Percentiles rank a stretch among this genome's conserved stretches.
phyloP scores from a whole-genome alignment of 2,888 invertebrate species.

The Dorcus hopei region DNA sequence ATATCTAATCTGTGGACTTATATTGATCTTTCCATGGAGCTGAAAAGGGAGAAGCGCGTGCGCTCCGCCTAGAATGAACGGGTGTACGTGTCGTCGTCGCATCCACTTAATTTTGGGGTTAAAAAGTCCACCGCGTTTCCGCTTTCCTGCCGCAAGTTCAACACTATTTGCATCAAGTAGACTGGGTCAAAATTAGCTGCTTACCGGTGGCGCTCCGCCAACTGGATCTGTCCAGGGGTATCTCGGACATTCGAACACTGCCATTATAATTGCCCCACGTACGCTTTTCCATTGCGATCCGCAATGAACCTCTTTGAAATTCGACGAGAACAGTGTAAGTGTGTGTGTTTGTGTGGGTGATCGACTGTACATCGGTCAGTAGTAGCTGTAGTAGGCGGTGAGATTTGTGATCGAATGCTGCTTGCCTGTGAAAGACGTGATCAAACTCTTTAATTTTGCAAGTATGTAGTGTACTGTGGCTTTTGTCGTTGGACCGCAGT shows the following conservation, averaged over 20 bases:
- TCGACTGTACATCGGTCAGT: slow-evolving; percentile 7
- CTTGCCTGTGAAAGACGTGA: background rate
- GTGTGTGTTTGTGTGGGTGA: slow-evolving; percentile 7
- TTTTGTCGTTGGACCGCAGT: background rate
- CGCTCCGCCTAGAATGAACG: background rate
- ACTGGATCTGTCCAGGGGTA: slow-evolving; percentile 24
- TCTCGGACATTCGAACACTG: slow-evolving; percentile 23
- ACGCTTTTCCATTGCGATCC: slow-evolving; percentile 12
- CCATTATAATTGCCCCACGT: slow-evolving; percentile 22
- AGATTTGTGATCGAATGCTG: background rate
- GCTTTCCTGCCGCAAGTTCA: background rate
- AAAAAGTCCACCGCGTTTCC: background rate
- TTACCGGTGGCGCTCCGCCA: slow-evolving; percentile 30
- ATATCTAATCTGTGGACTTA: background rate
- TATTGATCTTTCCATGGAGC: background rate
- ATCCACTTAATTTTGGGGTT: slow-evolving; percentile 2
- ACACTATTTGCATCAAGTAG: slow-evolving; percentile 1
- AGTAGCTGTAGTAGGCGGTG: slow-evolving; percentile 9
- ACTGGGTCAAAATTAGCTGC: slow-evolving; percentile 31
- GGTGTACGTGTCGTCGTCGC: background rate
- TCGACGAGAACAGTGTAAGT: slow-evolving; percentile 35
- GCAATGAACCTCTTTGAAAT: slow-evolving; percentile 32
- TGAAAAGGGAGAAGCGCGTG: background rate
- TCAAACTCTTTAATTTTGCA: background rate
- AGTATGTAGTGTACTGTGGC: background rate